These are phyloP conservation scores for Anolis carolinensis DNA, from an alignment of 2,113 vertebrate genomes.

Conservation along the genomic window DNA sequence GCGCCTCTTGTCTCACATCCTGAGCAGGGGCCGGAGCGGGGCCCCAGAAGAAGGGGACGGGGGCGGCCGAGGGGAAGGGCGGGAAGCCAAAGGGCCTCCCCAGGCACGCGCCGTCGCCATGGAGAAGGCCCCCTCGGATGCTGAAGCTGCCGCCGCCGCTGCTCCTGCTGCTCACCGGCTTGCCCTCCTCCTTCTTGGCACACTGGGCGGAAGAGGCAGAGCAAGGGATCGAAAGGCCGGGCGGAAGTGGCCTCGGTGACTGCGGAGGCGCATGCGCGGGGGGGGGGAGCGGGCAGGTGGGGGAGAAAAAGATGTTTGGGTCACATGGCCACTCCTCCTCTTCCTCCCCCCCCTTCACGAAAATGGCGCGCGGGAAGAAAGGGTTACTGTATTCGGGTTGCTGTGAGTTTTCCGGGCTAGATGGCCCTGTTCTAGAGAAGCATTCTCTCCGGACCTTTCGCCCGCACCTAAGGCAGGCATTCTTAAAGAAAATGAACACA, in stretches of 20 bases:
- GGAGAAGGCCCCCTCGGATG: neutral
- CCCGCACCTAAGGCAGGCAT: too few species aligned
- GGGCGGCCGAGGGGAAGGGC: neutral
- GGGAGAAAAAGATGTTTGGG: neutral
- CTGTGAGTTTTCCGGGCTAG: too few species aligned
- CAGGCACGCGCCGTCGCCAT: constrained; percentile 16
- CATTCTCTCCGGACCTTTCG: too few species aligned
- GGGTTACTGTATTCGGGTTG: too few species aligned
- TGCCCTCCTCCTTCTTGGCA: too few species aligned
- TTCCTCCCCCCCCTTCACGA: neutral
- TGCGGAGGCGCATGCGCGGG: neutral
- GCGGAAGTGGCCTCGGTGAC: neutral
- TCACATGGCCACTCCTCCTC: neutral
- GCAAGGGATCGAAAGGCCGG: constrained; percentile 10
- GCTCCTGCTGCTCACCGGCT: neutral
- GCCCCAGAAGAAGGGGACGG: neutral
- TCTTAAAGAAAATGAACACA: too few species aligned
- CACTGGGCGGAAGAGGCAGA: constrained; percentile 19
- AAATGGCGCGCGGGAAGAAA: too few species aligned
- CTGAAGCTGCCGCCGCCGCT: neutral
- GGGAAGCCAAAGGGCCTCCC: neutral
- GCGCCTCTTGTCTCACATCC: neutral
- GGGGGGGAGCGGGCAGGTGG: too few species aligned
- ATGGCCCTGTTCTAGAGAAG: too few species aligned
- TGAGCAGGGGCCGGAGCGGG: neutral